phyloP scores from a whole-genome alignment of 1,140 invertebrate species.

The Caerostris darwini region DNA sequence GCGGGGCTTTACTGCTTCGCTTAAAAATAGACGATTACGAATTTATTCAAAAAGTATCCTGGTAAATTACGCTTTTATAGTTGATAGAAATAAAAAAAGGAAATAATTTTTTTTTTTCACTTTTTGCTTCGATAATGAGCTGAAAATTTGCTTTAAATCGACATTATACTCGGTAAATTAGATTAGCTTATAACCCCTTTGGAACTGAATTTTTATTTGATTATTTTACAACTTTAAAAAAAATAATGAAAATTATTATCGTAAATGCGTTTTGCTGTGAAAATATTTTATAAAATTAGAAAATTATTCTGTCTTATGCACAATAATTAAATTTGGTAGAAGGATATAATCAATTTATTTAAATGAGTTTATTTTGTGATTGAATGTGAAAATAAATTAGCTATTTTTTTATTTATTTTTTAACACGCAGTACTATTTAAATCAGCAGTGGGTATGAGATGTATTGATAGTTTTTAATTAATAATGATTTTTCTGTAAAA shows the following conservation, averaged over 20 bases:
- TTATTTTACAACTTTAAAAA: background rate
- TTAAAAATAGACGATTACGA: background rate
- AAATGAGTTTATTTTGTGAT: no score
- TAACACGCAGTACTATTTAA: no score
- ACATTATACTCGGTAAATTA: background rate
- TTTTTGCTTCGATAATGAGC: background rate
- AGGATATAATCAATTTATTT: no score
- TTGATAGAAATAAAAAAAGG: background rate
- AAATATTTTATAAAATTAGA: background rate
- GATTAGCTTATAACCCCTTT: background rate
- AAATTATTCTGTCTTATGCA: background rate
- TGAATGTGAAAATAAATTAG: no score
- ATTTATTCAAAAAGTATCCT: background rate
- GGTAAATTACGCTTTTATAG: constrained; percentile 16
- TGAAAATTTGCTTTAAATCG: constrained; percentile 29
- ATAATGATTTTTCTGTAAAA: no score
- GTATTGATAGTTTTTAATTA: no score
- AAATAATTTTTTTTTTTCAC: background rate
- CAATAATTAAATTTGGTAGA: no score
- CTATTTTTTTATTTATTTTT: no score
- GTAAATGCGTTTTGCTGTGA: background rate
- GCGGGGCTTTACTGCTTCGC: background rate
- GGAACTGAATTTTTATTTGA: background rate
- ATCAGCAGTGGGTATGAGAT: no score
- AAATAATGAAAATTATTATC: background rate